Evolutionary conservation across 2,888 invertebrate genomes (phyloP).

Genomic region (Tiliacea aurago): DNA sequence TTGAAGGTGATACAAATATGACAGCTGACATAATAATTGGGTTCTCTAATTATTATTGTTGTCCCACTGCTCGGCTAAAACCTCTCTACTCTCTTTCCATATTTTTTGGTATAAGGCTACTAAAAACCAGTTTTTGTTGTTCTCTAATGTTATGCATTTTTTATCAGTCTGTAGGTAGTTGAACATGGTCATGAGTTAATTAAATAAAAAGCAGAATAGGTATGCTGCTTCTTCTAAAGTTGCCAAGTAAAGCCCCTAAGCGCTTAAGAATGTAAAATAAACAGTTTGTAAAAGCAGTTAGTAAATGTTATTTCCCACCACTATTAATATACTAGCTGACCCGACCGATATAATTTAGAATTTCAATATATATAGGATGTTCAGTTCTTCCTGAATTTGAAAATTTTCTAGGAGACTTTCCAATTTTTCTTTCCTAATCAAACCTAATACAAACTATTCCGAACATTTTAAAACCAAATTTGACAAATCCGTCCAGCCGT

Average conservation of each 20-base stretch:
- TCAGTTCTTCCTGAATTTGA: too few species aligned
- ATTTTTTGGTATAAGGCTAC: neutral
- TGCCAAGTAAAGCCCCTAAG: neutral
- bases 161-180: neutral
- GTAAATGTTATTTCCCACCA: neutral
- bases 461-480: too few species aligned
- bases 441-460: too few species aligned
- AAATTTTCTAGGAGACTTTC: too few species aligned
- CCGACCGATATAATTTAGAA: too few species aligned
- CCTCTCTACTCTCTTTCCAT: neutral
- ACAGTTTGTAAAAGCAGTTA: neutral
- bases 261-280: neutral
- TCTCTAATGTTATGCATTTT: neutral
- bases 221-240: neutral
- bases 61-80: rapidly evolving
- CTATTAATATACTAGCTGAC: neutral
- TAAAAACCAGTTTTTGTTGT: neutral
- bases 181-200: neutral
- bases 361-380: too few species aligned
- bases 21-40: neutral
- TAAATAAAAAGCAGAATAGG: neutral
- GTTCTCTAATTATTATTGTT: neutral
- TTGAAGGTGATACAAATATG: constrained; percentile 24
- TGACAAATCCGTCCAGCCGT: too few species aligned
- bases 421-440: too few species aligned